phyloP scores from a whole-genome alignment of 2,113 vertebrate genomes.

The Phoenicopterus ruber region DNA sequence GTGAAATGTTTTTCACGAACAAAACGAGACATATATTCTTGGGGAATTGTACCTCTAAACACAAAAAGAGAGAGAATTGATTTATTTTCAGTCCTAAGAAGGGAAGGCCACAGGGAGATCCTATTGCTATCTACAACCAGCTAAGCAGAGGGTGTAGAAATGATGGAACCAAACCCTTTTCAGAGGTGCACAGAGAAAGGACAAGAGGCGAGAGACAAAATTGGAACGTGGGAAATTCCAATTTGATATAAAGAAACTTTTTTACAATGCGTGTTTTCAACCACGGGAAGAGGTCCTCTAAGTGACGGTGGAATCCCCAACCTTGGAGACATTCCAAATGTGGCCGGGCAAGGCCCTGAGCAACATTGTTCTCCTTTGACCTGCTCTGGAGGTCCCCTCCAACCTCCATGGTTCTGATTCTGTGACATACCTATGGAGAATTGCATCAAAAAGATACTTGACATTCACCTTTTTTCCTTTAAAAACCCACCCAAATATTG shows the following conservation, averaged over 20 bases:
- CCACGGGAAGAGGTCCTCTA: neutral
- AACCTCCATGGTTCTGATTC: neutral
- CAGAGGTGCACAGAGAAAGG: neutral
- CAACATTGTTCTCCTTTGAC: neutral
- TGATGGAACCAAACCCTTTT: neutral
- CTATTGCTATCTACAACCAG: neutral
- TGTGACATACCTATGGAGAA: neutral
- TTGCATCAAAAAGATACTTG: neutral
- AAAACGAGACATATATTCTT: neutral
- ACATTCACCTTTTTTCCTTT: neutral
- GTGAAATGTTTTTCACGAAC: neutral
- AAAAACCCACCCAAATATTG: neutral
- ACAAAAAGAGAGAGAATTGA: neutral
- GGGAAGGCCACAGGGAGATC: neutral
- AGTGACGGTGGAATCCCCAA: neutral
- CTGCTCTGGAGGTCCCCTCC: neutral
- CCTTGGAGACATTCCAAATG: neutral
- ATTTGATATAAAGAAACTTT: neutral
- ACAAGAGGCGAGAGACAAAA: neutral
- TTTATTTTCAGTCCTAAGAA: neutral
- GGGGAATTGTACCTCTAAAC: neutral
- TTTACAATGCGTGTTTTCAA: neutral
- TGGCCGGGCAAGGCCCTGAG: neutral
- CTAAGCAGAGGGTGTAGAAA: neutral
- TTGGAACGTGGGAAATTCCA: neutral